phyloP scores from a whole-genome alignment of 2,113 vertebrate species.

The Embiotoca jacksoni region DNA sequence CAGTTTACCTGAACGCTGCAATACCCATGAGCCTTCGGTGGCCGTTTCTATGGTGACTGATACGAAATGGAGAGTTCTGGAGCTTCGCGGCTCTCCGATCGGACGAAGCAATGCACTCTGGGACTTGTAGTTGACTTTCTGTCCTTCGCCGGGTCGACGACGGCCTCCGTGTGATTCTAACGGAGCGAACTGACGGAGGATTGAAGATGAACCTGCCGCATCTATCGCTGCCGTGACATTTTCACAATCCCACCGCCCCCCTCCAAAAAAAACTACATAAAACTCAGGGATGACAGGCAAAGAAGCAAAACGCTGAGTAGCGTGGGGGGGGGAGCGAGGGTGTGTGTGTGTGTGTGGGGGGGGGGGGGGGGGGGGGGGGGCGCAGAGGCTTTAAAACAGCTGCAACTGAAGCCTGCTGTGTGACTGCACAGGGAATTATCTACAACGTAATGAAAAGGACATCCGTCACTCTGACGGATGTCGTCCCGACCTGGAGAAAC shows the following conservation, averaged over 20 bases:
- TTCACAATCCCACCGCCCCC: background rate
- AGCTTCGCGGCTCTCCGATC: no score
- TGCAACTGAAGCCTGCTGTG: conserved; percentile 1
- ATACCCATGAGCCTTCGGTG: no score
- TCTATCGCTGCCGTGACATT: background rate
- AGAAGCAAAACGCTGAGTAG: conserved; percentile 1
- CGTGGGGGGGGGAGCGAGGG: no score
- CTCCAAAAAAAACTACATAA: background rate
- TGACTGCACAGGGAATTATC: background rate
- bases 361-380: background rate
- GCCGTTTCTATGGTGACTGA: no score
- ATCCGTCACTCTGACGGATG: conserved; percentile 16
- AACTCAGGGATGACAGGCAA: conserved; percentile 14
- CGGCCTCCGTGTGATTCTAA: no score
- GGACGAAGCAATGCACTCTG: no score
- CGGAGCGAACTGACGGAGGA: conserved; percentile 45
- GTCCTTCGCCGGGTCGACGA: no score
- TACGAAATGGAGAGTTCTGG: no score
- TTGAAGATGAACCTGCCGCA: conserved; percentile 21
- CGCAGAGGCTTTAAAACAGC: conserved; percentile 28
- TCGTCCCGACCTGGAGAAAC: conserved; percentile 39
- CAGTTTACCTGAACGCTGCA: background rate
- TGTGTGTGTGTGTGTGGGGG: background rate
- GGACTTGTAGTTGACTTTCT: no score
- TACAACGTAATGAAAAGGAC: conserved; percentile 38